Evolutionary conservation across 1,140 invertebrate genomes (phyloP), one percentile per base, ranked within the genome.

Genomic region (Vollenhovia emeryi): DNA sequence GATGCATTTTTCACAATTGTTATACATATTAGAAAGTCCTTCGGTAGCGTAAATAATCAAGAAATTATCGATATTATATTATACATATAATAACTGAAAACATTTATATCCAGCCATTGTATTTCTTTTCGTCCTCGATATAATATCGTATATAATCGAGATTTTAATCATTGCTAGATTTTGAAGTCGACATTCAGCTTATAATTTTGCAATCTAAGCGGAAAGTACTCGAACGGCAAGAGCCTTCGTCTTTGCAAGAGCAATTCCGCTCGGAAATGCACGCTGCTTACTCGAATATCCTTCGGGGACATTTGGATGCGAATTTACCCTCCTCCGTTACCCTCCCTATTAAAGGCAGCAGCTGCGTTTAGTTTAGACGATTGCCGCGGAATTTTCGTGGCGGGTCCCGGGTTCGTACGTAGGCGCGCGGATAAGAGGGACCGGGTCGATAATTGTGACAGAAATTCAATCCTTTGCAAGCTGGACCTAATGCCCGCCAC

Each of bases 391-490:
- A 66, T 50, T 9, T 15, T 57, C 13, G 24, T 13, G 27, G 43
- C 50, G 71, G 48, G 36, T 75, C 40, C 59, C 55, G 59, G n/a
- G 59, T 78, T 21, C 36, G 66, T 43, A 30, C 18, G 78, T 85
- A 75, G 21, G 62, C 48, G 80, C 36, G 55, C 45, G 78, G 55
- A 48, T 78, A 78, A 66, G 55, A 55, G 86, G 48, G 64, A 73
- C 15, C 30, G 82, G 86, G 57, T 87, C 83, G 87, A 91, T 92
- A 92, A 92, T 92, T 91, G 91, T 90, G 84, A 90, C 88, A 86
- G 84, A 89, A 86, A 89, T 89, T 89, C 78, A 84, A 92, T 90
- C 91, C 90, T 91, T 92, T 92, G 85, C 86, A 90, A 84, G 86
- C 80, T 84, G 90, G 84, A 91, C 87, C 88, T 91, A 92, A 92